Base-by-base conservation (phyloP, 2,888 invertebrate genomes). In the Brenthis hecate region DNA sequence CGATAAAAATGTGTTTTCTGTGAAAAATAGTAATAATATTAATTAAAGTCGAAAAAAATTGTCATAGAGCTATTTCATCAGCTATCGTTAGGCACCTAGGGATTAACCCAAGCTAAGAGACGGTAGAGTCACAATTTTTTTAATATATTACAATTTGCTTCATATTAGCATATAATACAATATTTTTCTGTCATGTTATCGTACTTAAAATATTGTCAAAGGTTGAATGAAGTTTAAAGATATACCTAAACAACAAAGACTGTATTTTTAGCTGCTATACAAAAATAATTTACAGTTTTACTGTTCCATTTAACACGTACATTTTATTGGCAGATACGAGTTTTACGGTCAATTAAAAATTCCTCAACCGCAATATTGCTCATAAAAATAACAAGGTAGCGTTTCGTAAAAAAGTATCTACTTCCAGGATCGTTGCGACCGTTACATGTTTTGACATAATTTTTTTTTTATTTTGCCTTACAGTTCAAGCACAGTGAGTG, bases 321-420 rank as follows among this genome's bases (percentile, higher is more conserved):
- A 55, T 68, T 68, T 72, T 68, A 66, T 61, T 54, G 64, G 63
- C 66, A 67, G 62, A 70, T 70, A 66, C 63, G 64, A 70, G 50
- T 70, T 72, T 72, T 63, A 72, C 43, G 72, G 64, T 50, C 70
- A 74, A 71, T 73, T 73, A 75, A 75, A 76, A 72, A 77, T 73
- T 74, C 66, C 64, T 62, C 66, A 66, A 68, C 72, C 72, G 54
- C 66, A 70, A 70, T 70, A 57, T 70, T 64, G 56, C 72, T 66
- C 68, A 61, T 72, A 64, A 70, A 70, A 70, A 70, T 68, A 72
- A 70, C 55, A 62, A 68, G 50, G 66, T 63, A 54, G 11, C 69
- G 75, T 73, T 55, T 54, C 63, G 63, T 68, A 62, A 65, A 70
- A 60, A 60, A 32, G 36, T 68, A 66, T 65, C 73, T 67, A 62